Evolutionary conservation across 2,888 invertebrate species (phyloP).

Genomic region (Cerceris rybyensis): DNA sequence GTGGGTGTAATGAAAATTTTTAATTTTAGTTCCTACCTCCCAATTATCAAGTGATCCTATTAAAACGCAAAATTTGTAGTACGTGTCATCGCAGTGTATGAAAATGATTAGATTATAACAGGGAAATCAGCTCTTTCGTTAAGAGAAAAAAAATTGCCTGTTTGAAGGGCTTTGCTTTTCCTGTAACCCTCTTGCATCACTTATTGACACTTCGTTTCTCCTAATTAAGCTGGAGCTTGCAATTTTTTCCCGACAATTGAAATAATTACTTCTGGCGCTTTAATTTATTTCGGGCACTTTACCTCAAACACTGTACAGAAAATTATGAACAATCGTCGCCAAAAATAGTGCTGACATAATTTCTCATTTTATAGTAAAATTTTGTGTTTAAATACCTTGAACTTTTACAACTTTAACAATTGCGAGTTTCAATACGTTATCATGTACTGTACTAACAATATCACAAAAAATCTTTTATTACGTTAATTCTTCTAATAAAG

Average conservation of each 20-base stretch:
- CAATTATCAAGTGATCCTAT: constrained; percentile 54
- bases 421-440: too few relatives aligned
- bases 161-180: constrained; percentile 23
- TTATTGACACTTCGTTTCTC: constrained; percentile 46
- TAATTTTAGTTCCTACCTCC: constrained; percentile 11
- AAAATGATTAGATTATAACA: constrained; percentile 33
- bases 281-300: constrained; percentile 16
- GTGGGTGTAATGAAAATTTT: not conserved
- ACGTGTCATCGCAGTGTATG: constrained; percentile 57
- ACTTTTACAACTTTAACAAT: too few relatives aligned
- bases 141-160: constrained; percentile 36
- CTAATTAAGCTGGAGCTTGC: constrained; percentile 49
- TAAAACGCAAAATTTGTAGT: constrained; percentile 48
- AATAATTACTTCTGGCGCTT: constrained; percentile 10
- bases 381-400: too few relatives aligned
- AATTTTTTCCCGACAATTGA: constrained; percentile 27
- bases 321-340: too few relatives aligned
- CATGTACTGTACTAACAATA: too few relatives aligned
- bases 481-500: too few relatives aligned
- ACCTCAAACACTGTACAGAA: not conserved
- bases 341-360: too few relatives aligned
- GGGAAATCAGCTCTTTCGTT: constrained; percentile 22
- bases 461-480: too few relatives aligned
- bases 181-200: not conserved
- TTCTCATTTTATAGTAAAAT: too few relatives aligned